A percentile compares a stretch with the other conserved stretches of the same genome.
Evolutionary conservation across 37 sponge, comb jelly and placozoan species (phyloP).

Genomic region (Spongia lamella): DNA sequence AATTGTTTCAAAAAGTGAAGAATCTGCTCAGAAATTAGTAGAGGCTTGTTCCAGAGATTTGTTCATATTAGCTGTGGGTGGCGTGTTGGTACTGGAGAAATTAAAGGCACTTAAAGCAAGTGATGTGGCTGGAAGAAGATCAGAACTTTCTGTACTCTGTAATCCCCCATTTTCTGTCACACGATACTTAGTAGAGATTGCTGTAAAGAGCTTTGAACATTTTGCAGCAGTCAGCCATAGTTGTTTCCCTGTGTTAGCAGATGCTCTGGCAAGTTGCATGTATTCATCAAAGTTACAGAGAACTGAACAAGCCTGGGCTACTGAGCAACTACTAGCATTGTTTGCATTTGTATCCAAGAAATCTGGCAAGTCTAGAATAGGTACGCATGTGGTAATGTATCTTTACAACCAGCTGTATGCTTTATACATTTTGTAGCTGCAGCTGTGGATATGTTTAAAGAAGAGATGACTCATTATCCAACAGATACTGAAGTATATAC

Average conservation of each 20-base stretch:
- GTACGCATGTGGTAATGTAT: too few relatives aligned
- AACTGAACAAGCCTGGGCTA: slow-evolving; percentile 55
- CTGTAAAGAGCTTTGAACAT: slow-evolving; percentile 13
- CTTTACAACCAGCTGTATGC: too few relatives aligned
- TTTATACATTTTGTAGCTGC: too few relatives aligned
- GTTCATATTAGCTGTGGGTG: slow-evolving; percentile 62
- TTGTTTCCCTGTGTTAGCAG: slow-evolving; percentile 24
- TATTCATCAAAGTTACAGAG: slow-evolving; percentile 47
- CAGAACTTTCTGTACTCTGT: slow-evolving; percentile 37
- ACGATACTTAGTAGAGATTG: slow-evolving; percentile 38
- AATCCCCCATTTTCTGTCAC: slow-evolving; percentile 59
- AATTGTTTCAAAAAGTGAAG: too few relatives aligned
- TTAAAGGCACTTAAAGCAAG: background rate
- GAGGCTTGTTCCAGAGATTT: slow-evolving; percentile 55
- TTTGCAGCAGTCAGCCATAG: background rate
- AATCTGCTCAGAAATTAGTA: slow-evolving; percentile 7
- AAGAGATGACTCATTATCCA: too few relatives aligned
- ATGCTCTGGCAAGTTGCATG: slow-evolving; percentile 76
- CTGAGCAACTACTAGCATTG: slow-evolving; percentile 54
- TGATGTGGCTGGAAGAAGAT: background rate
- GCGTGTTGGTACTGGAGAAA: slow-evolving; percentile 26
- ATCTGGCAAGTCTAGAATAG: too few relatives aligned
- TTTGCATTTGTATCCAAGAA: slow-evolving; percentile 11
- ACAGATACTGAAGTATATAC: too few relatives aligned
- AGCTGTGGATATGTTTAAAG: too few relatives aligned